These are phyloP conservation scores for Portevinia maculata DNA, from an alignment of 2,888 invertebrate genomes.

Conservation along the genomic window DNA sequence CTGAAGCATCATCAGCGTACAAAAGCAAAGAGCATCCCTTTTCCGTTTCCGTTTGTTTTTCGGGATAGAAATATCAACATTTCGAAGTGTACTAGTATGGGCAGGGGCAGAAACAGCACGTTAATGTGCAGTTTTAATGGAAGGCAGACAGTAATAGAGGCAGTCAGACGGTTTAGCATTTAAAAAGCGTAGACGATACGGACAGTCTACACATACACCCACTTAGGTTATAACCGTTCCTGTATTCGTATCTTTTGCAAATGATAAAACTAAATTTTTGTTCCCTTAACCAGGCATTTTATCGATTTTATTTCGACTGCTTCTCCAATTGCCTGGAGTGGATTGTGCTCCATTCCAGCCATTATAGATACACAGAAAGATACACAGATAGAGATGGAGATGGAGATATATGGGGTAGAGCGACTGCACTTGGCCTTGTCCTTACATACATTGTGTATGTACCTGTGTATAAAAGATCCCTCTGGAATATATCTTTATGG, in stretches of 20 bases:
- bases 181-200: slow-evolving; percentile 60
- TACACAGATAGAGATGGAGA: slow-evolving; percentile 5
- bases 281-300: slow-evolving; percentile 58
- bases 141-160: slow-evolving; percentile 71
- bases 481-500: slow-evolving; percentile 32
- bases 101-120: slow-evolving; percentile 8
- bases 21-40: slow-evolving; percentile 73
- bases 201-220: slow-evolving; percentile 11
- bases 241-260: slow-evolving; percentile 34
- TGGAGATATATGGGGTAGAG: slow-evolving; percentile 3
- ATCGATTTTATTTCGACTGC: slow-evolving; percentile 74
- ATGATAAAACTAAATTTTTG: slow-evolving; percentile 69
- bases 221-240: background rate
- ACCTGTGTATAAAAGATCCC: too few relatives aligned
- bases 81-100: slow-evolving; percentile 4
- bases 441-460: background rate
- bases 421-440: slow-evolving; percentile 48
- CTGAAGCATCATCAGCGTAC: slow-evolving; percentile 38
- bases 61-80: slow-evolving; percentile 71
- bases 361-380: slow-evolving; percentile 13
- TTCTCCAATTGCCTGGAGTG: slow-evolving; percentile 70
- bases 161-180: slow-evolving; percentile 70
- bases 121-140: slow-evolving; percentile 72
- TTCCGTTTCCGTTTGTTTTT: slow-evolving; percentile 74
- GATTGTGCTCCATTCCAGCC: slow-evolving; percentile 35